Percentiles rank a stretch among this genome's conserved stretches.
These are phyloP conservation scores for Megastigmus dorsalis DNA, from an alignment of 2,888 invertebrate species.

Conservation along the genomic window DNA sequence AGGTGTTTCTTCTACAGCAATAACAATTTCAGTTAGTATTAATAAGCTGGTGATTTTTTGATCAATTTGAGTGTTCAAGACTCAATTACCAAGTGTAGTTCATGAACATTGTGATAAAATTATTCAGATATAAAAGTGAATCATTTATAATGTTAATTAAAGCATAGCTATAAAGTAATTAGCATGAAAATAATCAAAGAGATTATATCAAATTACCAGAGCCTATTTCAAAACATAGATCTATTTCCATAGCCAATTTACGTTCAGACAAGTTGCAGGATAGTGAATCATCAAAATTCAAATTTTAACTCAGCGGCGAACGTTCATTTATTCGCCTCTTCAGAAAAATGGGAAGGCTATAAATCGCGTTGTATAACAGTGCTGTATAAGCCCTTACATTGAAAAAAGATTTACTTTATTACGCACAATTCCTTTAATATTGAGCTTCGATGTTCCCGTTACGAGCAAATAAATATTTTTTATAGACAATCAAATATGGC, in stretches of 20 bases:
- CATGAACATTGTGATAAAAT: no score
- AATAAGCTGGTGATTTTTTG: no score
- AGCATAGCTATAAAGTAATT: background rate
- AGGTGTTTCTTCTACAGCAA: no score
- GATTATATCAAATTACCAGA: background rate
- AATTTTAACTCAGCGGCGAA: background rate
- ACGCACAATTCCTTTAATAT: no score
- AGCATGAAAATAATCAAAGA: background rate
- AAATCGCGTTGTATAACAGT: background rate
- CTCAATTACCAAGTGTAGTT: no score
- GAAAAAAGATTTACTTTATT: no score
- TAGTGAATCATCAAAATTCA: conserved; percentile 34
- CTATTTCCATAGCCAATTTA: background rate
- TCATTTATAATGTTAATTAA: background rate
- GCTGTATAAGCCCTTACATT: conserved; percentile 11
- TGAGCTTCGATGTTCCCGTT: no score
- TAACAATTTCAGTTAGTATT: no score
- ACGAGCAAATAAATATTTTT: no score
- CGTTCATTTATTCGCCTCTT: background rate
- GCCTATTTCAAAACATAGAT: background rate
- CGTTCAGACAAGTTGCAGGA: background rate
- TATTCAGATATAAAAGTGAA: no score
- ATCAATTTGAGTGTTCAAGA: no score
- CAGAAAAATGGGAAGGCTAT: background rate
- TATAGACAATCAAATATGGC: no score